Conservation (phyloP, 2,888 invertebrate species). For the Stenurella melanura region DNA sequence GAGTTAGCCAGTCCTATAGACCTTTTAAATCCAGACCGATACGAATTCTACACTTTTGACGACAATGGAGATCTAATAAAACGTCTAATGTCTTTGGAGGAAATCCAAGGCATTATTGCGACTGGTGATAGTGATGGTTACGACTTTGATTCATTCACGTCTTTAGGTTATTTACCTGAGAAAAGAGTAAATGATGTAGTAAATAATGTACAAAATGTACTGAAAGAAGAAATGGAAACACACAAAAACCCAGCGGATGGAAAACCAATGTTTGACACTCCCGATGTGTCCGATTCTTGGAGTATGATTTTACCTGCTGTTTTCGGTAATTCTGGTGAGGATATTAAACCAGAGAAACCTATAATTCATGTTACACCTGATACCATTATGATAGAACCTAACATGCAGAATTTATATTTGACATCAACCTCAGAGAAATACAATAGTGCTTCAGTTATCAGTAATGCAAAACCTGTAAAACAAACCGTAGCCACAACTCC, state of each 20-base stretch:
- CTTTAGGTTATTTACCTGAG: conserved; percentile 73
- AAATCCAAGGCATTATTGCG: conserved; percentile 90
- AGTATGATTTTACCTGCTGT: conserved; percentile 88
- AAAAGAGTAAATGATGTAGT: conserved; percentile 87
- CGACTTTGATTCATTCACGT: conserved; percentile 74
- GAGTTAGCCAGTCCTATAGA: conserved; percentile 87
- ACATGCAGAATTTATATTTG: conserved; percentile 21
- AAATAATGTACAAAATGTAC: conserved; percentile 87
- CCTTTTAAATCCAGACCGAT: conserved; percentile 86
- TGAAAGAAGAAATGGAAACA: conserved; percentile 84
- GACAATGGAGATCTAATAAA: conserved; percentile 89
- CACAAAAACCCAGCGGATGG: conserved; percentile 72
- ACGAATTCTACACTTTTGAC: conserved; percentile 91
- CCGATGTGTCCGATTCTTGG: conserved; percentile 86
- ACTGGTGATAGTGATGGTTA: conserved; percentile 84
- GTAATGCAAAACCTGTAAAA: conserved; percentile 37
- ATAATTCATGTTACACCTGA: conserved; percentile 66
- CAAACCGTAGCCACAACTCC: conserved; percentile 29
- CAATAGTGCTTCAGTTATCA: not conserved
- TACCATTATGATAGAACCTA: conserved; percentile 68
- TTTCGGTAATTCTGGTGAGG: conserved; percentile 77
- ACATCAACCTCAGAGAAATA: conserved; percentile 31
- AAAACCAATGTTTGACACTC: conserved; percentile 79
- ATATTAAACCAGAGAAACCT: conserved; percentile 67
- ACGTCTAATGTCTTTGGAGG: conserved; percentile 87